Conservation (phyloP, 1,140 invertebrate genomes). For the Atta texana region DNA sequence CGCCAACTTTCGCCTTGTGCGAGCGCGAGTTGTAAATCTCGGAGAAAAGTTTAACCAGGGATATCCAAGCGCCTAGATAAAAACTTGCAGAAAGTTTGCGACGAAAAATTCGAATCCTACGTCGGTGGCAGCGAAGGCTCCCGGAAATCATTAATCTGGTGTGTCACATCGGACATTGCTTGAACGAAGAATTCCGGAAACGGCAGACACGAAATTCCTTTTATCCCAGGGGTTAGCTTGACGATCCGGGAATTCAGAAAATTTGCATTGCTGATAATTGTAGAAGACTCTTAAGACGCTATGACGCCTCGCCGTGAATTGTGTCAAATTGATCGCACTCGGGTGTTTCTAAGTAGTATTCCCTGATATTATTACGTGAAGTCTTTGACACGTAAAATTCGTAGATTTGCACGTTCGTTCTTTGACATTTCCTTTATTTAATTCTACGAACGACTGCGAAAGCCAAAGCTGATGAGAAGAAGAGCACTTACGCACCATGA, state of each 20-base stretch:
- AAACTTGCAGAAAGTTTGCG: conserved; percentile 51
- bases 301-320: conserved; percentile 19
- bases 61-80: conserved; percentile 32
- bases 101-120: conserved; percentile 63
- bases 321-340: background rate
- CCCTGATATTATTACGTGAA: conserved; percentile 25
- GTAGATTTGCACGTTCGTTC: background rate
- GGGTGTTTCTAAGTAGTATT: conserved; percentile 4
- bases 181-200: conserved; percentile 54
- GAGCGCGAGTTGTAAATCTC: conserved; percentile 52
- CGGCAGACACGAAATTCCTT: conserved; percentile 57
- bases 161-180: conserved; percentile 55
- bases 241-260: conserved; percentile 48
- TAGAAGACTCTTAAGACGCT: conserved; percentile 16
- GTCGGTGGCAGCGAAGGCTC: conserved; percentile 6
- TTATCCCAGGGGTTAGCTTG: conserved; percentile 35
- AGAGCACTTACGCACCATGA: conserved; percentile 63
- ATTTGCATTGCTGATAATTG: conserved; percentile 62
- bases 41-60: conserved; percentile 33
- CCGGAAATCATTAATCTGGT: conserved; percentile 59
- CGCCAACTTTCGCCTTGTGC: conserved; percentile 41
- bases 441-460: conserved; percentile 19
- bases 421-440: conserved; percentile 22
- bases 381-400: conserved; percentile 29
- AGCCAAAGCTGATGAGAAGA: background rate